Percentiles rank a stretch among this genome's conserved stretches.
Conservation (phyloP, 2,113 vertebrate species). For the Guaruba guarouba region DNA sequence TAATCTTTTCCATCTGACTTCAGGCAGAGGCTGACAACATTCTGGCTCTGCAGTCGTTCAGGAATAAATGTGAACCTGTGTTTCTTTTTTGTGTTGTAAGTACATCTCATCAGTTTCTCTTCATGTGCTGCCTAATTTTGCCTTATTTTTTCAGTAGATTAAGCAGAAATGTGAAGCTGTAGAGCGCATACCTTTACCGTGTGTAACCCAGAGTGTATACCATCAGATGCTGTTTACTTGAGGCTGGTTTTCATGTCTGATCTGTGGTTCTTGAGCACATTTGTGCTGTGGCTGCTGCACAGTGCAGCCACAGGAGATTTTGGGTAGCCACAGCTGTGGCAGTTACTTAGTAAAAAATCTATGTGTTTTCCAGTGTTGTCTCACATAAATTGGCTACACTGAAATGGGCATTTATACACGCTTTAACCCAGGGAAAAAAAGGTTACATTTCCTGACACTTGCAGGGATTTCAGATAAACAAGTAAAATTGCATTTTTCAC, state of each 20-base stretch:
- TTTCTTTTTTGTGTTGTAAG: conserved; percentile 79
- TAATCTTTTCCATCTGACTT: background rate
- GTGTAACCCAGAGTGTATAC: background rate
- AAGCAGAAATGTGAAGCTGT: background rate
- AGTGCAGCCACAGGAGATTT: background rate
- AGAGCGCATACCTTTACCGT: background rate
- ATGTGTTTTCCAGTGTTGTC: background rate
- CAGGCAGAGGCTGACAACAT: conserved; percentile 74
- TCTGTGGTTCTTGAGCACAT: rapidly evolving
- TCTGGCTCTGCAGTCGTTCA: conserved; percentile 59
- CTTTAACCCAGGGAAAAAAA: background rate
- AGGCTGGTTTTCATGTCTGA: background rate
- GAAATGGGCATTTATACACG: background rate
- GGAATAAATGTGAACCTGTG: conserved; percentile 75
- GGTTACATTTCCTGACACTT: background rate
- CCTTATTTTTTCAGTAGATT: background rate
- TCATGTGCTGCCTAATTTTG: background rate
- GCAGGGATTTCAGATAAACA: background rate
- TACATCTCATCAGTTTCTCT: background rate
- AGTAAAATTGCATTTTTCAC: background rate
- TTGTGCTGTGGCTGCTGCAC: background rate
- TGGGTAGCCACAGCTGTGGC: background rate
- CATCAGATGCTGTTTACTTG: background rate
- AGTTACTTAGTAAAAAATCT: background rate
- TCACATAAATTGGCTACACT: background rate